These are phyloP conservation scores for Adineta ricciae DNA, from an alignment of 2,888 invertebrate species.

Conservation along the genomic window DNA sequence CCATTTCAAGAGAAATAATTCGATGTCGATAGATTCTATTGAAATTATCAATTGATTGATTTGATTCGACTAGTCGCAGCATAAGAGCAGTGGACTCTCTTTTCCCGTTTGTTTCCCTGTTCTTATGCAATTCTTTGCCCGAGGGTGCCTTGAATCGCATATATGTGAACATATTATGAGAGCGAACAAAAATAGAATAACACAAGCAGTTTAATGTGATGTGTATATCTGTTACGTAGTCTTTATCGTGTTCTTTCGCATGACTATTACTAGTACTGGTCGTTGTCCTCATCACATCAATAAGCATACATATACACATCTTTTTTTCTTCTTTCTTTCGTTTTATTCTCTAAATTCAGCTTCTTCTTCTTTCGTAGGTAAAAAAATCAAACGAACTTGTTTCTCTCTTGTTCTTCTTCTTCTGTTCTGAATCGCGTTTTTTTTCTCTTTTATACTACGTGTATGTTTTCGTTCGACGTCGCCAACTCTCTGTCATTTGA, in stretches of 20 bases:
- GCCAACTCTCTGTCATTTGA: neutral
- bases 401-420: neutral
- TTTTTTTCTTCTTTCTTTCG: neutral
- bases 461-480: neutral
- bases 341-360: neutral
- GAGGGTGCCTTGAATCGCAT: neutral
- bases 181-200: constrained; percentile 12
- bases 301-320: neutral
- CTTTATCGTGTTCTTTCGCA: neutral
- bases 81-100: neutral
- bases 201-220: neutral
- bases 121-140: constrained; percentile 1
- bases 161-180: neutral
- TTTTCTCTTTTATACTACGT: neutral
- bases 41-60: too few relatives aligned
- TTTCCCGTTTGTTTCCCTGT: neutral
- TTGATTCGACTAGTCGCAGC: neutral
- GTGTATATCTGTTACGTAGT: neutral
- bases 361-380: neutral
- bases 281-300: neutral
- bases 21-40: neutral
- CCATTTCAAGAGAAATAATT: neutral
- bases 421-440: neutral
- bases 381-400: neutral
- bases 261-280: neutral